Evolutionary conservation across 2,888 invertebrate species (phyloP), one percentile per base, ranked within the genome.

Genomic region (Rhingia rostrata): DNA sequence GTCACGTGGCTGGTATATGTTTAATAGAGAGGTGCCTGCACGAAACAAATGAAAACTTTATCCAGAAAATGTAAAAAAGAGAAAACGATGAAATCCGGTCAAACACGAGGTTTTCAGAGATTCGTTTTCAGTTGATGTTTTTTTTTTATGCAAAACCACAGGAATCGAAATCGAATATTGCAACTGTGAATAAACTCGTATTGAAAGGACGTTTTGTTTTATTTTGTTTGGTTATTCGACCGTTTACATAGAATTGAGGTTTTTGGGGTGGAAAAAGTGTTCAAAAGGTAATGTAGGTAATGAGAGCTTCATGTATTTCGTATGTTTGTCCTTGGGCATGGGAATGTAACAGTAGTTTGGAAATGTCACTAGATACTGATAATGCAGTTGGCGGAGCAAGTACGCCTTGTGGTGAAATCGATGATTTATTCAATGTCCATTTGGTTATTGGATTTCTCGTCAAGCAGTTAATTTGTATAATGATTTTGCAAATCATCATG

Each of bases 1-100:
- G 77, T 82, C 82, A 82, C 82, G 82, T 82, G 82, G 77, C 61
- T 7, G 35, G 6, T 54, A 10, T 63, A 43, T 9, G 37, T 33
- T n/a, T 14, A 61, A 53, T 66, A 5, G 37, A 35, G 53, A 51
- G 43, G 43, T 53, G 56, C 37, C 35, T 45, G 14, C 39, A 10
- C 14, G 35, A 53, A 54, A 63, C 41, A 66, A 51, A 69, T 39
- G 61, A 43, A 64, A 64, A 70, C 35, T 75, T 63, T 60, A 77
- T 51, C 22, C 37, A 30, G n/a, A 60, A 69, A n/a, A 69, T 35
- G 54, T 51, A 69, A 37, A 39, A 30, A n/a, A 67, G 58, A 67
- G 51, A 37, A 61, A 75, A 45, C 22, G 51, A 64, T 70, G 51
- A 64, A 77, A 75, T 77, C 49, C 45, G 64, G 58, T 35, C 45